These are phyloP conservation scores for Cuculus canorus DNA, from an alignment of 2,797 vertebrate species.

Conservation along the genomic window DNA sequence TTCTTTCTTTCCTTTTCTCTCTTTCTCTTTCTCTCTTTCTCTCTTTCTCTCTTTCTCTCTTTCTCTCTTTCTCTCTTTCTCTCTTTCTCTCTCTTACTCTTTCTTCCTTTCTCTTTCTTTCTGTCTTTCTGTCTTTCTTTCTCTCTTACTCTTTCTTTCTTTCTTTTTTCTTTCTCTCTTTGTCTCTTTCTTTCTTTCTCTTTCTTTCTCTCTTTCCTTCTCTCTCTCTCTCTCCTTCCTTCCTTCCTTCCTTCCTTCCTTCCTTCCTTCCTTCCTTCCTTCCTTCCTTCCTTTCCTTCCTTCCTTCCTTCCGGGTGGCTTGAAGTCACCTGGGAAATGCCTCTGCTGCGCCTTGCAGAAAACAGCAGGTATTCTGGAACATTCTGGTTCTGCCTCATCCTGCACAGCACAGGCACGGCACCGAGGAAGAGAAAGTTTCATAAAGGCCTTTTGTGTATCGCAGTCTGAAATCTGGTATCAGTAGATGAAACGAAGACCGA, in stretches of 20 bases:
- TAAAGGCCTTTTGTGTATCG: background rate
- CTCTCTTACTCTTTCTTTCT: background rate
- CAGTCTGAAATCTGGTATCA: background rate
- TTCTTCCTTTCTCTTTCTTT: background rate
- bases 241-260: no score
- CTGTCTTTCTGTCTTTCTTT: no score
- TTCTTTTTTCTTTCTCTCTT: no score
- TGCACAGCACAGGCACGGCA: background rate
- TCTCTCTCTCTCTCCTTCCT: no score
- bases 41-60: no score
- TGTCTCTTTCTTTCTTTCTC: background rate
- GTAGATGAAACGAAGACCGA: background rate
- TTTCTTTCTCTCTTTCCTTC: no score
- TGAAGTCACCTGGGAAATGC: no score
- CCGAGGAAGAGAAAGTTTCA: background rate
- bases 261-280: no score
- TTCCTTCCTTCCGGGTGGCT: no score
- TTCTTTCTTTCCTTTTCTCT: no score
- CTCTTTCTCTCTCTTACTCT: no score
- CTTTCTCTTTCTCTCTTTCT: background rate
- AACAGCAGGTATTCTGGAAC: background rate
- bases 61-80: no score
- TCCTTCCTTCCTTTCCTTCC: background rate
- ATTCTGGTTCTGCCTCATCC: background rate
- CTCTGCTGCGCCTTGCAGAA: background rate